Evolutionary conservation across 2,797 vertebrate genomes (phyloP).

Genomic region (Mormyrops boulengeri): DNA sequence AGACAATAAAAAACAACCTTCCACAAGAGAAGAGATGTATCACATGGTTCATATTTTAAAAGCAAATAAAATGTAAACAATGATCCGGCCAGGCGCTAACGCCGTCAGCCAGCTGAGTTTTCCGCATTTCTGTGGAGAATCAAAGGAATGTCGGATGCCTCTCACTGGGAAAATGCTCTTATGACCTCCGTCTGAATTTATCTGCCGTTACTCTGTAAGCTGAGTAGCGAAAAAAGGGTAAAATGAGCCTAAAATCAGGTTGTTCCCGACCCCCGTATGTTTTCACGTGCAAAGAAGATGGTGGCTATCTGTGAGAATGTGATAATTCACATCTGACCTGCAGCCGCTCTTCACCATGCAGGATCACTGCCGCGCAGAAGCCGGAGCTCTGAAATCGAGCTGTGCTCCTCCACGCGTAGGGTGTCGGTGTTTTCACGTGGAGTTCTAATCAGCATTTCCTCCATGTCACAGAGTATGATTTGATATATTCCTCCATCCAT

Average conservation of each 20-base stretch:
- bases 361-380: neutral
- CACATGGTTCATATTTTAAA: neutral
- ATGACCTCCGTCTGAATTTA: neutral
- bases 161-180: neutral
- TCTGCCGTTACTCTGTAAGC: neutral
- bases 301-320: neutral
- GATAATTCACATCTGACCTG: neutral
- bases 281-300: neutral
- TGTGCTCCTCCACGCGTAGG: neutral
- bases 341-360: neutral
- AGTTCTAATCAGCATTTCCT: slow-evolving; percentile 6
- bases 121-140: neutral
- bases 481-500: neutral
- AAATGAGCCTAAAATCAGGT: slow-evolving; percentile 3
- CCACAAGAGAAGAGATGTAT: neutral
- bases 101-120: neutral
- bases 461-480: neutral
- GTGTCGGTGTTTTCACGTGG: neutral
- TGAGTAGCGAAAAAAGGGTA: neutral
- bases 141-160: neutral
- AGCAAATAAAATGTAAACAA: neutral
- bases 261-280: neutral
- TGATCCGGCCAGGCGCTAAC: too few species aligned
- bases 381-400: neutral
- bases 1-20: neutral